A percentile compares a stretch with the other conserved stretches of the same genome.
These are phyloP conservation scores for Bombus sylvicola DNA, from an alignment of 1,140 invertebrate genomes.

Conservation along the genomic window DNA sequence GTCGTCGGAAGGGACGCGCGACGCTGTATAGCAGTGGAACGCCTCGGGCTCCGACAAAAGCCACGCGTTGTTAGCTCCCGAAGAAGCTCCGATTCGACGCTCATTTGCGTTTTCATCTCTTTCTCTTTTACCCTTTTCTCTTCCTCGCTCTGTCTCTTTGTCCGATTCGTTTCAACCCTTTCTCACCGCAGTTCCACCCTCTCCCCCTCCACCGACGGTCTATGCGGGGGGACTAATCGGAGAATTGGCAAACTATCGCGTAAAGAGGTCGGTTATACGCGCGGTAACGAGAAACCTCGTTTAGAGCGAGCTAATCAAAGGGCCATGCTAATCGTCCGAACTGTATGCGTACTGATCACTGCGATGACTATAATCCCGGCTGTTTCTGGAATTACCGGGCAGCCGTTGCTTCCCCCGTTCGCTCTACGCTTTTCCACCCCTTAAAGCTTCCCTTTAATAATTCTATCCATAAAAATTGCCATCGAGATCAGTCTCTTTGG, in stretches of 20 bases:
- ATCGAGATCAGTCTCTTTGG: too few species aligned
- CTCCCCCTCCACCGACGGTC: background rate
- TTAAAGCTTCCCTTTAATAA: background rate
- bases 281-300: slow-evolving; percentile 57
- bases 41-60: slow-evolving; percentile 59
- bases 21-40: slow-evolving; percentile 8
- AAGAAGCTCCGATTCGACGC: slow-evolving; percentile 58
- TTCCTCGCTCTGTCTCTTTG: background rate
- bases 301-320: slow-evolving; percentile 63
- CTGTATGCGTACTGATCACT: slow-evolving; percentile 30
- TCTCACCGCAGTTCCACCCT: background rate
- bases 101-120: slow-evolving; percentile 5
- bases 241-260: slow-evolving; percentile 51
- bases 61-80: slow-evolving; percentile 46
- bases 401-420: too few species aligned
- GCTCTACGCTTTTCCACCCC: background rate
- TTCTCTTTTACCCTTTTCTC: background rate
- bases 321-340: slow-evolving; percentile 53
- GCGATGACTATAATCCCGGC: slow-evolving; percentile 21
- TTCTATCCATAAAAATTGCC: too few species aligned
- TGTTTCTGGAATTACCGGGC: slow-evolving; percentile 16
- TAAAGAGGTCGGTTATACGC: slow-evolving; percentile 31
- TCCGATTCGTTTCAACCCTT: background rate
- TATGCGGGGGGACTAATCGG: slow-evolving; percentile 41
- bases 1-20: slow-evolving; percentile 18